Evolutionary conservation across 2,888 invertebrate genomes (phyloP), one percentile per base, ranked within the genome.

Genomic region (Gryllus longicercus): DNA sequence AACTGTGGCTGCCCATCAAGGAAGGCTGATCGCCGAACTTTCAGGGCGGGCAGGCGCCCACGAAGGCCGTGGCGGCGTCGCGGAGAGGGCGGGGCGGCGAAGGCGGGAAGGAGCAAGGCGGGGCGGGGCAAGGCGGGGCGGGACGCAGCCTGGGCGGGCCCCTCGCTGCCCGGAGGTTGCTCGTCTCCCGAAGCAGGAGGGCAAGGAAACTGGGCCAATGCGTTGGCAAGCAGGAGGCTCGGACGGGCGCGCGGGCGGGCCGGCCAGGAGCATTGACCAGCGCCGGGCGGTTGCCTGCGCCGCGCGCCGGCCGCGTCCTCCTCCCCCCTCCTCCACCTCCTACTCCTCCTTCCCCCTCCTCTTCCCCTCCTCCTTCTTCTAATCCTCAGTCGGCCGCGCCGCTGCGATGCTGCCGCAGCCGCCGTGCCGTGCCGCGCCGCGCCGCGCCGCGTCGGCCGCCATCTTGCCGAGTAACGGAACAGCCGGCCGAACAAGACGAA

Each of bases 211-310:
- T 63, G 63, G 63, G 63, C 63, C 63, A 63, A 63, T 63, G 63
- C 63, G 63, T 63, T 14, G 16, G 63, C 63, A 63, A 18, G 63
- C 63, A n/a, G 63, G 63, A 63, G 63, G 63, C 63, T 63, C 63
- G 63, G 63, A 8, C 63, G 63, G 63, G 63, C n/a, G 63, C 63
- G 63, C 38, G 63, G 63, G 63, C 63, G n/a, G 63, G 63, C 3
- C 63, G 63, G 63, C n/a, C 63, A 63, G 63, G 63, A 63, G 63
- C 63, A 63, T 63, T 63, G 63, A 63, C 63, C 63, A 63, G 63
- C 63, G n/a, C 63, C 63, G 63, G 63, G 63, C 63, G 63, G 63
- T 14, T n/a, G 63, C 63, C n/a, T 38, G 38, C 38, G 38, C 38
- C 38, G 38, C 38, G 38, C 38, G 63, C 63, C 63, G n/a, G 16